Evolutionary conservation across 2,113 vertebrate genomes (phyloP).

Genomic region (Tricholaema leucomelas): DNA sequence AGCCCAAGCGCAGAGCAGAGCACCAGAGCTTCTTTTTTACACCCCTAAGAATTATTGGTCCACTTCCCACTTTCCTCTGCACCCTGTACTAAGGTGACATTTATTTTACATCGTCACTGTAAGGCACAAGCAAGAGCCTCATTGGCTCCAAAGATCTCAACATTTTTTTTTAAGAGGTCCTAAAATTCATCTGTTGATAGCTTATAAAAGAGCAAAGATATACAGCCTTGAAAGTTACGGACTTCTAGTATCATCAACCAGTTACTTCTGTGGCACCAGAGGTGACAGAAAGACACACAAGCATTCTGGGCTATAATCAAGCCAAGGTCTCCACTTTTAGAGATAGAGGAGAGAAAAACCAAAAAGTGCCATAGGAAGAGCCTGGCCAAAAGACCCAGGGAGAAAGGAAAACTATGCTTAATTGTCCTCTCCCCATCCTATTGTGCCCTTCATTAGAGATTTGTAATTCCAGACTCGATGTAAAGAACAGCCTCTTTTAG

Average conservation of each 20-base stretch:
- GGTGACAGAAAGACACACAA: not conserved
- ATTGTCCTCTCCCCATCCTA: not conserved
- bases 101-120: constrained; percentile 8
- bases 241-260: not conserved
- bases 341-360: not conserved
- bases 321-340: not conserved
- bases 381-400: not conserved
- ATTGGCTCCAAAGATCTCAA: constrained; percentile 15
- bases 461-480: not conserved
- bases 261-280: constrained; percentile 13
- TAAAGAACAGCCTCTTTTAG: not conserved
- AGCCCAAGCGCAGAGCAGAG: not conserved
- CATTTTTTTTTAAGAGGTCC: constrained; percentile 53
- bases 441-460: not conserved
- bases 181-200: constrained; percentile 51
- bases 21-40: not conserved
- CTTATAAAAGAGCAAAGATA: constrained; percentile 56
- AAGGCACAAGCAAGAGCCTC: constrained; percentile 18
- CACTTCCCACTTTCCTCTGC: not conserved
- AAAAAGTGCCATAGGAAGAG: not conserved
- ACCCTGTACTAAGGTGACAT: not conserved
- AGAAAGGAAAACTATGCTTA: not conserved
- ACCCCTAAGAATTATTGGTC: not conserved
- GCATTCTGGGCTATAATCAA: not conserved
- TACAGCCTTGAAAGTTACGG: constrained; percentile 7